Evolutionary conservation across 2,888 invertebrate species (phyloP).

Genomic region (Ormyrus labotus): DNA sequence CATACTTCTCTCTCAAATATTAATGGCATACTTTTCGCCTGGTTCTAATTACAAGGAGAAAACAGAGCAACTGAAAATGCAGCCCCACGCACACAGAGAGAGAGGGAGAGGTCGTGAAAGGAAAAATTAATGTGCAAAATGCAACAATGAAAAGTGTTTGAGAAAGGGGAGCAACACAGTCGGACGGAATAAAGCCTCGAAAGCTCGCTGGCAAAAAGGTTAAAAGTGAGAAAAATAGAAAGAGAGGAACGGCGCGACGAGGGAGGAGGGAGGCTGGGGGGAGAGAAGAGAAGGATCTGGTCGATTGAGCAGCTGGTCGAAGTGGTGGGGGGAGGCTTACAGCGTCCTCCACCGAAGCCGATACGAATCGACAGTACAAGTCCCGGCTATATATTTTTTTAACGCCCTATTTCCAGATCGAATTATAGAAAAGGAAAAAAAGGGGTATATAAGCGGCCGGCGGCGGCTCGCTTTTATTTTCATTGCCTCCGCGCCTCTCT

Average conservation of each 20-base stretch:
- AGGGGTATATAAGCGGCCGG: neutral
- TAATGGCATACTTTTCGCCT: too few relatives aligned
- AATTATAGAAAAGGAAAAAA: conserved; percentile 37
- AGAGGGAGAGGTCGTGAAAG: too few relatives aligned
- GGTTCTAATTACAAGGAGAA: too few relatives aligned
- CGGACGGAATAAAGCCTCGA: too few relatives aligned
- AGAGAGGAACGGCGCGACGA: neutral
- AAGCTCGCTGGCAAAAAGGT: neutral
- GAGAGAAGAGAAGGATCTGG: neutral
- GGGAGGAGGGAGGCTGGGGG: neutral
- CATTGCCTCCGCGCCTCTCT: neutral
- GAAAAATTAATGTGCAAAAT: too few relatives aligned
- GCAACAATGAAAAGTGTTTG: too few relatives aligned
- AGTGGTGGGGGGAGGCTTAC: neutral
- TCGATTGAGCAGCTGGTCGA: neutral
- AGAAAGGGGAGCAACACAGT: too few relatives aligned
- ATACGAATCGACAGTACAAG: conserved; percentile 17
- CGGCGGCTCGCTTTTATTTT: conserved; percentile 28
- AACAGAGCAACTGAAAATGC: conserved; percentile 1
- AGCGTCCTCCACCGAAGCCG: neutral
- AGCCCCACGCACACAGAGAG: too few relatives aligned
- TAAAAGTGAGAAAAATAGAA: neutral
- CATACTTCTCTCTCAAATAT: too few relatives aligned
- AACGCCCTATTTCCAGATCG: conserved; percentile 39
- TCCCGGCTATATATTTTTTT: conserved; percentile 25